Percentiles rank a stretch among this genome's conserved stretches.
Evolutionary conservation across 2,888 invertebrate species (phyloP).

Genomic region (Dicyrtomina minuta): DNA sequence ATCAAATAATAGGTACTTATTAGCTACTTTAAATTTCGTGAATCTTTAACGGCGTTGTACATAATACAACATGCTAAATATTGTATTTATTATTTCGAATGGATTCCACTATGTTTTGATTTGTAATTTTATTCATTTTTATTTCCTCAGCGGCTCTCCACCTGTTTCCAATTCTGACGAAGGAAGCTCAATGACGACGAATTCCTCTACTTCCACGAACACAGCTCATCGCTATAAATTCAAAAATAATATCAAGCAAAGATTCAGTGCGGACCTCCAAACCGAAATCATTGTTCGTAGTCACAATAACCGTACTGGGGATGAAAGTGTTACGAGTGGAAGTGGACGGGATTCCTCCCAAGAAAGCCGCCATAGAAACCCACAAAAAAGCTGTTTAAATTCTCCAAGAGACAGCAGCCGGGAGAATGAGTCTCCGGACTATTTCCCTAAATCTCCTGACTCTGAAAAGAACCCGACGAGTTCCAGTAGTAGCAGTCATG

Average conservation of each 20-base stretch:
- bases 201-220: constrained; percentile 19
- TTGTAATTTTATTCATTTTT: too few species aligned
- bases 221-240: constrained; percentile 71
- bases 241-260: constrained; percentile 88
- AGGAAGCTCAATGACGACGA: background rate
- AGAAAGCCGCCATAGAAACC: too few species aligned
- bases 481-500: background rate
- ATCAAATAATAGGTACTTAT: constrained; percentile 44
- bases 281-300: constrained; percentile 51
- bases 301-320: too few species aligned
- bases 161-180: constrained; percentile 26
- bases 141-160: constrained; percentile 35
- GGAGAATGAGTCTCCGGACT: constrained; percentile 9
- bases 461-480: background rate
- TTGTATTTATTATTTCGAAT: too few species aligned
- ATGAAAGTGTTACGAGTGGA: too few species aligned
- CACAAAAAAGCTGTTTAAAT: too few species aligned
- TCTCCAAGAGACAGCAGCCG: background rate
- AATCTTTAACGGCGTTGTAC: too few species aligned
- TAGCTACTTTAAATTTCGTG: background rate
- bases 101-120: too few species aligned
- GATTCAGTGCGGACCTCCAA: constrained; percentile 62
- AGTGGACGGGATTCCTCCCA: too few species aligned
- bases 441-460: too few species aligned
- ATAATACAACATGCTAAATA: too few species aligned